These are phyloP conservation scores for Sphaeramia orbicularis DNA, from an alignment of 2,797 vertebrate species.

Conservation along the genomic window DNA sequence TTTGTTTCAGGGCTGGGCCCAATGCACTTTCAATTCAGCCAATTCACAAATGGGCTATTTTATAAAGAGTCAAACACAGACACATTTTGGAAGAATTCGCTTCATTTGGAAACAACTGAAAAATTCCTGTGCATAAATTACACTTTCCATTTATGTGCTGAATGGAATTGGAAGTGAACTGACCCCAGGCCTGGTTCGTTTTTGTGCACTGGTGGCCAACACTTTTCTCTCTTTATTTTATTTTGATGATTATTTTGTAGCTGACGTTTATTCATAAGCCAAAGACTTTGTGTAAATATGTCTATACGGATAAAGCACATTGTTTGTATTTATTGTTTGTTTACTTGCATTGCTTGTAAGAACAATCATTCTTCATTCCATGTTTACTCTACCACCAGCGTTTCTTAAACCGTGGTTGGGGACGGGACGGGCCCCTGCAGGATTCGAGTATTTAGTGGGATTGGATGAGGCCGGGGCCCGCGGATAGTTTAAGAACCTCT, in stretches of 20 bases:
- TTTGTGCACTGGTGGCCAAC: slow-evolving; percentile 93
- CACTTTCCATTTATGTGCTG: slow-evolving; percentile 55
- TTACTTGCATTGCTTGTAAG: slow-evolving; percentile 97
- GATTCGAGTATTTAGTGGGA: slow-evolving; percentile 34
- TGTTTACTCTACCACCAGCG: slow-evolving; percentile 81
- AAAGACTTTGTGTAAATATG: slow-evolving; percentile 99
- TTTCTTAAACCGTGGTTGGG: slow-evolving; percentile 63
- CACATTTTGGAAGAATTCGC: slow-evolving; percentile 3
- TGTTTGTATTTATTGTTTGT: slow-evolving; percentile 98
- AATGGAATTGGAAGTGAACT: slow-evolving; percentile 68
- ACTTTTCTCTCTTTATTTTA: slow-evolving; percentile 82
- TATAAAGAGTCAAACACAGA: slow-evolving; percentile 11
- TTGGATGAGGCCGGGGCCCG: slow-evolving; percentile 29
- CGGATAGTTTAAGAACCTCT: slow-evolving; percentile 76
- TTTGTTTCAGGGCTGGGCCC: slow-evolving; percentile 78
- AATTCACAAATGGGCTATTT: slow-evolving; percentile 45
- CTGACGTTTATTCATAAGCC: slow-evolving; percentile 97
- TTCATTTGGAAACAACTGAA: slow-evolving; percentile 26
- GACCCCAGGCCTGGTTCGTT: slow-evolving; percentile 84
- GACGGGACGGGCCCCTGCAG: slow-evolving; percentile 17
- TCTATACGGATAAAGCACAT: slow-evolving; percentile 99
- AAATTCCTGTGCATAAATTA: neutral
- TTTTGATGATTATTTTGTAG: slow-evolving; percentile 82
- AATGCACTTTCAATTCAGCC: slow-evolving; percentile 74
- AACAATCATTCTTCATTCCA: slow-evolving; percentile 90